Evolutionary conservation across 2,113 vertebrate species (phyloP), one percentile per base, ranked within the genome.

Genomic region (Tinamus guttatus): DNA sequence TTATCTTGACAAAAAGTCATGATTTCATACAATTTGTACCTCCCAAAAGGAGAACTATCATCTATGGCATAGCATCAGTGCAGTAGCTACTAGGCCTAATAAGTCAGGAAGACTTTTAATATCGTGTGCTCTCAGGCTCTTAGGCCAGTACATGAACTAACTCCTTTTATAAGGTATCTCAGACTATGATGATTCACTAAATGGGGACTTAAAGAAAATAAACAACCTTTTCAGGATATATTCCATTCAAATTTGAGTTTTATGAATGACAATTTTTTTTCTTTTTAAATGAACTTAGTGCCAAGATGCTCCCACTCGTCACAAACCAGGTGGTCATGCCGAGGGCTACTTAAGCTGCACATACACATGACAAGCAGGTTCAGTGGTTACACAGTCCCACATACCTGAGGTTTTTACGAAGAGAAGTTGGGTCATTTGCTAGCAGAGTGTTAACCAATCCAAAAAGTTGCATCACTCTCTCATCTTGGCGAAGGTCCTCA

Each of bases 351-450:
- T 52, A 60, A 73, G 74, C 60, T 41, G 28, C 62, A 78, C 18
- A n/a, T 3, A 2, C 1, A 0, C 0, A 40, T 32, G 32, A 56
- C 45, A 30, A 74, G 40, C 70, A 71, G 20, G 19, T 21, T 5
- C 63, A 52, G 24, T 4, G 40, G 52, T 6, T 4, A 14, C 45
- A 25, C 2, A 59, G 17, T 15, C 68, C 43, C 25, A 47, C 67
- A 6, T 94, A 99, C 99, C 99, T 99, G 97, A 99, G 98, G 95
- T 99, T 99, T 96, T 99, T 99, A 85, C 99, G 99, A n/a, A 99
- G 98, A 92, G 99, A 99, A 1, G 99, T 99, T 0, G 99, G 99
- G 91, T 99, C 99, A 4, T 99, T 99, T 92, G 99, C 99, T 43
- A 99, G 98, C 67, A 99, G 97, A 3, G 99, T 99, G 97, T 99